phyloP scores from a whole-genome alignment of 2,888 invertebrate genomes.

The Drosophila ezoana region DNA sequence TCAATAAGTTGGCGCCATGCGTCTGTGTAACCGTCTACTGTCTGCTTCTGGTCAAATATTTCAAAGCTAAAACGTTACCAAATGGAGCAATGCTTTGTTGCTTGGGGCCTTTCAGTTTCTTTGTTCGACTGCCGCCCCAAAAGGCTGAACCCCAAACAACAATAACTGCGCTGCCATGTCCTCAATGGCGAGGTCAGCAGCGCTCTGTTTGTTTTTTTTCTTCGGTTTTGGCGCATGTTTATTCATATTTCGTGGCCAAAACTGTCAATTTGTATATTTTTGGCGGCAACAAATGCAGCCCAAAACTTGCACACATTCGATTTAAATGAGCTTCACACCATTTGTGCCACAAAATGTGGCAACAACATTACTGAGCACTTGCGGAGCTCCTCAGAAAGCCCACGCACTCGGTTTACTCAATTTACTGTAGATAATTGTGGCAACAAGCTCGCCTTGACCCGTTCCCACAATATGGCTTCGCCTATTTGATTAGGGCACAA shows the following conservation, averaged over 20 bases:
- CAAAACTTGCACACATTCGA: slow-evolving; percentile 8
- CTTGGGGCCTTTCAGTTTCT: slow-evolving; percentile 70
- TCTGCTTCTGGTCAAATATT: slow-evolving; percentile 78
- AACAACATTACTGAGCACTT: slow-evolving; percentile 33
- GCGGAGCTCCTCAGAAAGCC: slow-evolving; percentile 8
- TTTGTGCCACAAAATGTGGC: slow-evolving; percentile 60
- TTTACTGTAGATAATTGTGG: slow-evolving; percentile 55
- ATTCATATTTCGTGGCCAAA: slow-evolving; percentile 12
- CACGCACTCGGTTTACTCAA: slow-evolving; percentile 46
- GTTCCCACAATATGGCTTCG: slow-evolving; percentile 38
- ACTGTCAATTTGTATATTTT: slow-evolving; percentile 33
- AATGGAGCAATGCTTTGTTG: slow-evolving; percentile 53
- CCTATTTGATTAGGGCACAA: slow-evolving; percentile 16
- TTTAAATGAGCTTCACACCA: slow-evolving; percentile 24
- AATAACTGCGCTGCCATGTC: slow-evolving; percentile 13
- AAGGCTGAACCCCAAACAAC: slow-evolving; percentile 5
- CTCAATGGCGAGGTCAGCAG: slow-evolving; percentile 44
- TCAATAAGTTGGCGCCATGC: slow-evolving; percentile 78
- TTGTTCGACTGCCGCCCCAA: slow-evolving; percentile 52
- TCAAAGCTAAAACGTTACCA: slow-evolving; percentile 60
- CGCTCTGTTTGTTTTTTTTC: neutral
- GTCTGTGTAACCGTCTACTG: slow-evolving; percentile 79
- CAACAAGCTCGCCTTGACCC: slow-evolving; percentile 43
- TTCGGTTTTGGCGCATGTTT: neutral
- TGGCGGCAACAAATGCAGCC: slow-evolving; percentile 47